Conservation (phyloP, 2,888 invertebrate genomes). For the Volucella bombylans region DNA sequence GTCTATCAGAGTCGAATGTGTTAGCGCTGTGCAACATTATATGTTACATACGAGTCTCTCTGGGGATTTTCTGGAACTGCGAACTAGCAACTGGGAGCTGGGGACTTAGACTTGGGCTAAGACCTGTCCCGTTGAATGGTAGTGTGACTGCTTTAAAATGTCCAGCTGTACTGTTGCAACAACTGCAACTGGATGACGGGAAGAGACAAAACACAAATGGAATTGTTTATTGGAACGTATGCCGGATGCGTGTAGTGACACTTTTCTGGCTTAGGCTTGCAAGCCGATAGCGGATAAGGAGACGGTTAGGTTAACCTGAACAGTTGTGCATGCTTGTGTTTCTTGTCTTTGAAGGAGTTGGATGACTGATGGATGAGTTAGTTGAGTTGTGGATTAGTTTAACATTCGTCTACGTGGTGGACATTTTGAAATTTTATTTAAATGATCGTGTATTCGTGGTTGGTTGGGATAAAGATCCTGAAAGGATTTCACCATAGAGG, state of each 20-base stretch:
- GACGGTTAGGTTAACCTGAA: background rate
- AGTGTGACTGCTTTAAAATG: conserved; percentile 55
- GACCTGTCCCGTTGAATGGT: conserved; percentile 42
- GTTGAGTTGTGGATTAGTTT: too few species aligned
- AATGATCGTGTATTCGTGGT: too few species aligned
- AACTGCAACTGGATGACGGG: conserved; percentile 26
- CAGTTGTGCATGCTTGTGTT: conserved; percentile 5
- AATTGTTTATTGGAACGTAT: conserved; percentile 42
- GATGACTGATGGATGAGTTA: too few species aligned
- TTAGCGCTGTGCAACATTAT: conserved; percentile 20
- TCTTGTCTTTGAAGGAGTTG: background rate
- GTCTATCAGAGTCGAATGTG: conserved; percentile 51
- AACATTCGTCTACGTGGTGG: too few species aligned
- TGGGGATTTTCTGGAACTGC: conserved; percentile 54
- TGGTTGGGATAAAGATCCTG: too few species aligned
- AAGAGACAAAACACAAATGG: conserved; percentile 15
- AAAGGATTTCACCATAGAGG: too few species aligned
- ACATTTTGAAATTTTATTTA: too few species aligned
- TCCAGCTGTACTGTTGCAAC: conserved; percentile 29
- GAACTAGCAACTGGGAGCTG: conserved; percentile 44
- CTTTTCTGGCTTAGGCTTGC: background rate
- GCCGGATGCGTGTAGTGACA: conserved; percentile 49
- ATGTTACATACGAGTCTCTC: conserved; percentile 40
- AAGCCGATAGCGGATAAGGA: conserved; percentile 19
- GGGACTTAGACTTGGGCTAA: conserved; percentile 29